Percentiles rank a stretch among this genome's conserved stretches.
phyloP scores from a whole-genome alignment of 2,113 vertebrate genomes.

The Pycnonotus jocosus region DNA sequence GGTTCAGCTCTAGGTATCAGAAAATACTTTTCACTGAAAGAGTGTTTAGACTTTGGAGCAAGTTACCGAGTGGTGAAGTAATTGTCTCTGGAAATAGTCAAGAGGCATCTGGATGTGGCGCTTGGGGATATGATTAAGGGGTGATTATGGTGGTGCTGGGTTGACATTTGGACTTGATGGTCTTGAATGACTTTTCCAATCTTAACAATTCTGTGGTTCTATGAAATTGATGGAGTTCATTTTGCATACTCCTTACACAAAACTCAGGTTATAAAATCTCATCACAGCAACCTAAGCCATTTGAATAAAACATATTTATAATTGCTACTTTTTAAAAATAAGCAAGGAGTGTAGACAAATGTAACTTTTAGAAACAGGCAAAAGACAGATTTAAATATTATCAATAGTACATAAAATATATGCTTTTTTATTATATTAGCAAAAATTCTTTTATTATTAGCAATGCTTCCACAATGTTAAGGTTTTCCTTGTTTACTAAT shows the following conservation, averaged over 20 bases:
- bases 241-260: neutral
- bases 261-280: neutral
- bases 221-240: neutral
- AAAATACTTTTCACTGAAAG: neutral
- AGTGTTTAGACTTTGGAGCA: neutral
- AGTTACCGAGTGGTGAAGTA: neutral
- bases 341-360: neutral
- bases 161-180: neutral
- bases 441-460: neutral
- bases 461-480: neutral
- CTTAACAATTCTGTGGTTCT: accelerated
- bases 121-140: neutral
- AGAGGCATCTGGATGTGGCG: too few relatives aligned
- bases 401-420: neutral
- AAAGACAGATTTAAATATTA: neutral
- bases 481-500: neutral
- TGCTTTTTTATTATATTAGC: neutral
- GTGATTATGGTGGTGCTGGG: neutral
- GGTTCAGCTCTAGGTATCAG: neutral
- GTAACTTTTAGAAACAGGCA: neutral
- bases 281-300: neutral
- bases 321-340: neutral
- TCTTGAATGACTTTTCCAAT: neutral
- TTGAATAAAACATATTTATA: neutral
- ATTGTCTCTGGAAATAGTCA: neutral